Evolutionary conservation across 2,113 vertebrate species (phyloP), one percentile per base, ranked within the genome.

Genomic region (Sapajus apella): DNA sequence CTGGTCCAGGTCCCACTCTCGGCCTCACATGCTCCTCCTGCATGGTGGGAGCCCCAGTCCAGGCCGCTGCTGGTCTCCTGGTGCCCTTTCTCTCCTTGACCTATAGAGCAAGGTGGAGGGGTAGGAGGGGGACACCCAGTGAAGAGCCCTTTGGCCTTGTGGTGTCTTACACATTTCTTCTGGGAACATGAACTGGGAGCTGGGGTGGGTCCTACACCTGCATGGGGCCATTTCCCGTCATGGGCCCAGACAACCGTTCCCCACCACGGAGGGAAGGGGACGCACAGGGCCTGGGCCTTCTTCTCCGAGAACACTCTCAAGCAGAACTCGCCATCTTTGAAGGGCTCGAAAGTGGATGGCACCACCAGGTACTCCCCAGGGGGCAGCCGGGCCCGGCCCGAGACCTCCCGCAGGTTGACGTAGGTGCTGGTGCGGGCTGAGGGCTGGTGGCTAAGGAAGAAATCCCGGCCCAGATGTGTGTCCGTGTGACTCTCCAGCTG

Each of bases 261-360:
- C 23, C 30, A 12, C 50, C 58, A 10, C 3, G 0, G 56, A 50
- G 56, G 55, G 81, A 45, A 16, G 12, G 8, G 1, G 8, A 98
- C 99, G 3, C 97, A 99, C 99, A 98, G 98, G 25, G 98, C 96
- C 66, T 95, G 90, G 14, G 99, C 98, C 8, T 98, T 91, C 95
- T 99, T 99, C 98, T 99, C 99, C 0, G 99, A 98, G 98, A 99
- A 99, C 91, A 99, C 98, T 23, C 99, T 97, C 66, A 99, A 98
- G 96, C 99, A 91, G 97, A 99, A 99, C 93, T 98, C 98, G 55
- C 99, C 98, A 0, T 99, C 99, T 98, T 98, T 98, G 97, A 99
- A 99, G 80, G 99, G 99, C 30, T 99, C 73, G 2, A 99, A 99
- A 30, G 99, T 99, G 32, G 99, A 99, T 0, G 99, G 99, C 47